phyloP scores from a whole-genome alignment of 2,113 vertebrate species.

The Brachirus orientalis region DNA sequence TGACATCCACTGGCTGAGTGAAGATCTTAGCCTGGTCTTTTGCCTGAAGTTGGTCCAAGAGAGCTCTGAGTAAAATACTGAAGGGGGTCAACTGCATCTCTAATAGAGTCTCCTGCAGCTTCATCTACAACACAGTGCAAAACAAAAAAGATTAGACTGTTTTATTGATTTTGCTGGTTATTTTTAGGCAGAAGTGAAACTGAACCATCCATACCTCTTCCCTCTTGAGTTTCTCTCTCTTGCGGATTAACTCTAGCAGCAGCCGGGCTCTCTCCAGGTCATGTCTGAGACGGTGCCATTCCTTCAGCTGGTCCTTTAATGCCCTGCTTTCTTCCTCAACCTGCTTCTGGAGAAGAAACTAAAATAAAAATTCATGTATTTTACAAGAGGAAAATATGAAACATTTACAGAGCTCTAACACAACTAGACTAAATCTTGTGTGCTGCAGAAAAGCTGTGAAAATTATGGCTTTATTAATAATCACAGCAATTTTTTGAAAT shows the following conservation, averaged over 20 bases:
- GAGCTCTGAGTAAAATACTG: constrained; percentile 88
- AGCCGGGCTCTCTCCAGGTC: constrained; percentile 94
- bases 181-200: neutral
- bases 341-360: constrained; percentile 82
- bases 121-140: constrained; percentile 81
- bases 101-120: constrained; percentile 91
- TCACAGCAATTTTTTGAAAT: neutral
- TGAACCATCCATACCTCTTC: constrained; percentile 86
- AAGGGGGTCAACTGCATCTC: constrained; percentile 95
- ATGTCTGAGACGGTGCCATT: constrained; percentile 95
- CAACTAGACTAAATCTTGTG: too few species aligned
- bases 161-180: neutral
- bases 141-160: neutral
- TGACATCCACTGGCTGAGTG: constrained; percentile 92
- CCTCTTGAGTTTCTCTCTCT: constrained; percentile 96
- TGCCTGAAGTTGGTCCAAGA: constrained; percentile 92
- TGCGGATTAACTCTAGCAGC: constrained; percentile 94
- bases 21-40: constrained; percentile 96
- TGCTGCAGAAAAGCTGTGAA: too few species aligned
- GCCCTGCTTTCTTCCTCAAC: constrained; percentile 91
- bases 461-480: neutral
- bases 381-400: too few species aligned
- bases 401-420: too few species aligned
- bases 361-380: neutral
- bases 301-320: constrained; percentile 94